Base-by-base conservation (phyloP, 2,888 invertebrate species). In the Archips crataeganus region DNA sequence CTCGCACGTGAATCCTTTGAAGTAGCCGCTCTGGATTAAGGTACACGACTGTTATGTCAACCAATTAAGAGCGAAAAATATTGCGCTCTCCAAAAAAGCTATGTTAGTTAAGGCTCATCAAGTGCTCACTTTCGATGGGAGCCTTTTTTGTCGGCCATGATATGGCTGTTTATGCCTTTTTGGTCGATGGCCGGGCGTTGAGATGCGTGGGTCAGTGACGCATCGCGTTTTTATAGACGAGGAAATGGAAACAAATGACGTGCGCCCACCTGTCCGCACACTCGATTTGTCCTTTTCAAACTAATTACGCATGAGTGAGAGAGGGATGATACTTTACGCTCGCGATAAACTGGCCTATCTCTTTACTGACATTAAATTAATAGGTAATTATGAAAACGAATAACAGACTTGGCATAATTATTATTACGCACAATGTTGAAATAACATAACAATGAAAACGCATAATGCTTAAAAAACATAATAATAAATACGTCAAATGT, bases 51-150 rank as follows among this genome's bases (percentile, higher is more conserved):
- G 88, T 92, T 90, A 88, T 85, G 85, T 83, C 80, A 81, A 81
- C 91, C 93, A 94, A 92, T 94, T 94, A 93, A 91, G 89, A 85
- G 90, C 84, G 89, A 89, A 90, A 91, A 90, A 85, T 91, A 91
- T 90, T 81, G 84, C 83, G 84, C 79, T 80, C 81, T 77, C 82
- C 84, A 85, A 89, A 85, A 89, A 86, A 79, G 79, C 82, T 84
- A 83, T 77, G 82, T 84, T 83, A 81, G 83, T 82, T 79, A 77
- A 78, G 80, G 79, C 85, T 90, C 91, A 90, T 92, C 91, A 92
- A 92, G 92, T 89, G 84, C 86, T 89, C 82, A 85, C 85, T 89
- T 87, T 85, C 88, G 86, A 89, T 88, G 87, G 88, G 82, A 75
- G 76, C 75, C 79, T 86, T 88, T 89, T 88, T 86, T 77, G 77